Evolutionary conservation across 2,797 vertebrate species (phyloP), one percentile per base, ranked within the genome.

Genomic region (Centroberyx gerrardi): DNA sequence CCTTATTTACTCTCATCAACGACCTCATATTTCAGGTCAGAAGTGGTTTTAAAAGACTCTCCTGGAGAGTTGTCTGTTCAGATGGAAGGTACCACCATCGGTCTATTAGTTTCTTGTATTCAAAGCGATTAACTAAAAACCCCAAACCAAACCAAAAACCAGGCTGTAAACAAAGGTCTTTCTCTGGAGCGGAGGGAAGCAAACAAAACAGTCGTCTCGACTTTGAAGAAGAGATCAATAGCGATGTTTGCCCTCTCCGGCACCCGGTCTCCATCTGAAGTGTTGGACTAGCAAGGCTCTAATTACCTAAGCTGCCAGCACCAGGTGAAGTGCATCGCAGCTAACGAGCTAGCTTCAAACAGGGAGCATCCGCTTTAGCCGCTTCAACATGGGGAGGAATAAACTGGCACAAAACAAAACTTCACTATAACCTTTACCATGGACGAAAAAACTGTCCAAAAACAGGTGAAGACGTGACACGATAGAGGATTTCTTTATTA

Each of bases 301-400:
- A 75, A 88, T 84, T 82, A 82, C 72, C 55, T 42, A 27, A 68
- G 38, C 61, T 77, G 67, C 67, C 63, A 75, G 56, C 53, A 58
- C 72, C 28, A 62, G 72, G 56, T 76, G 52, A 83, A 51, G 68
- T 31, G 53, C 10, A 38, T 71, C 74, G 36, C 64, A 52, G 73
- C 40, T 77, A 73, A 75, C 42, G 7, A 76, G 78, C 62, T 15
- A 55, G 14, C 58, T 60, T 74, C 53, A 36, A 76, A 71, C 68
- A 73, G 46, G 42, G 55, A 48, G 38, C 36, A 29, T 74, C 40
- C 17, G 22, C 38, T 65, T 68, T 36, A 68, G 27, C 27, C 33
- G 8, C 33, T n/a, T 54, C 36, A 62, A 28, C 33, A 38, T 27
- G 5, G 7, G 46, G 53, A 46, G 51, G 28, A 56, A 70, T n/a